Evolutionary conservation across 2,888 invertebrate species (phyloP), one percentile per base, ranked within the genome.

Genomic region (Ochropacha duplaris): DNA sequence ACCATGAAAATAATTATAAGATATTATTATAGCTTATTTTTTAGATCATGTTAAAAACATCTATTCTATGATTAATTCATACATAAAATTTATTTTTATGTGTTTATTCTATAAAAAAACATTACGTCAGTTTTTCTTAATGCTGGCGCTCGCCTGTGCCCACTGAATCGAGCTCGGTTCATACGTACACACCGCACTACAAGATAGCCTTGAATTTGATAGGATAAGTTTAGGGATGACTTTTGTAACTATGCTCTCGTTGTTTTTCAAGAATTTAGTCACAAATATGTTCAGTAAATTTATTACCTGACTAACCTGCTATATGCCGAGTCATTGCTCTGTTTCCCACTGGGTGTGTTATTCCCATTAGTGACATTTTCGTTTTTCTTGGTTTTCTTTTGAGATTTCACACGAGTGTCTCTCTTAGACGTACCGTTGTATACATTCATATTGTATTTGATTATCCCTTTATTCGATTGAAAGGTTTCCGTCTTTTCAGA

Each of bases 291-390:
- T 24, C 28, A 44, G 16, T 39, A 11, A 65, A 71, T 68, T 69
- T 72, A 78, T 83, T 90, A 88, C 92, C 91, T 91, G 87, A 88
- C 93, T 93, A 92, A 97, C 97, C 97, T 97, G 94, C 96, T 96
- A 89, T 97, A 97, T 57, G 97, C 97, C 28, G 97, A 97, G 87
- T 97, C 97, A 28, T 86, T 87, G 78, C 87, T 94, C 49, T 75
- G 67, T 74, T 85, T 90, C 55, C 86, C 89, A 65, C 83, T 89
- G 14, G 86, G 87, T 66, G 84, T 90, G 76, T 75, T 84, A 78
- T 91, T 87, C 64, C 84, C 91, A 67, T 90, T 92, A 56, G 79
- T 64, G 31, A 86, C 56, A 51, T 72, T 76, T 26, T 85, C 88
- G 31, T 69, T 71, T 66, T 89, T 92, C 65, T 87, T 85, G 59